Evolutionary conservation across 1,140 invertebrate species (phyloP), one percentile per base, ranked within the genome.

Genomic region (Triops cancriformis): DNA sequence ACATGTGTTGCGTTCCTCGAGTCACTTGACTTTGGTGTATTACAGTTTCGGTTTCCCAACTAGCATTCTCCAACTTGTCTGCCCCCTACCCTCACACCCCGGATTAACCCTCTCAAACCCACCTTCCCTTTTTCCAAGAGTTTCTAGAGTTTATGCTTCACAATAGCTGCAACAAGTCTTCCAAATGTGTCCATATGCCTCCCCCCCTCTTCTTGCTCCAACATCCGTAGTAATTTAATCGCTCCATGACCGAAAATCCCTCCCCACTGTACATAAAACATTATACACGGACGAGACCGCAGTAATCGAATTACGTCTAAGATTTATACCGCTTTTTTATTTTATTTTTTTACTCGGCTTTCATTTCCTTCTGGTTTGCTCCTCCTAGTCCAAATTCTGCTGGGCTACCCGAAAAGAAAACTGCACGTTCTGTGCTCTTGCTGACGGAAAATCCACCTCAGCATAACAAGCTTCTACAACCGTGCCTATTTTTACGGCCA

Each of bases 241-340:
- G 51, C 51, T 64, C 51, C 51, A 64, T 23, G n/a, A 64, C 51
- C 31, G 2, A 4, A 37, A 7, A 2, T 7, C 31, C 31, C 2
- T 7, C 31, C 31, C 51, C 51, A 18, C 51, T 64, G 51, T 64
- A 64, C 51, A 64, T 64, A 64, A 64, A 64, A 64, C 51, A 64
- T 64, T 64, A 64, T 64, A 64, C 51, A 64, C 51, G 51, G 51
- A 64, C 51, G 14, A 64, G 43, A 45, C 43, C 43, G 43, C 43
- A 45, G 51, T 64, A 64, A 64, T 64, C 6, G 51, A 64, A 64
- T 64, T 64, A 18, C 51, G 51, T 14, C 18, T 14, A 45, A 45
- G 51, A 64, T 64, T 64, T 64, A 64, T 64, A 64, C 43, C 43
- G 18, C 51, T 18, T 64, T 4, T 2, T 64, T 18, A 6, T 64